Evolutionary conservation across 2,888 invertebrate species (phyloP), one percentile per base, ranked within the genome.

Genomic region (Dryocosmus kuriphilus): DNA sequence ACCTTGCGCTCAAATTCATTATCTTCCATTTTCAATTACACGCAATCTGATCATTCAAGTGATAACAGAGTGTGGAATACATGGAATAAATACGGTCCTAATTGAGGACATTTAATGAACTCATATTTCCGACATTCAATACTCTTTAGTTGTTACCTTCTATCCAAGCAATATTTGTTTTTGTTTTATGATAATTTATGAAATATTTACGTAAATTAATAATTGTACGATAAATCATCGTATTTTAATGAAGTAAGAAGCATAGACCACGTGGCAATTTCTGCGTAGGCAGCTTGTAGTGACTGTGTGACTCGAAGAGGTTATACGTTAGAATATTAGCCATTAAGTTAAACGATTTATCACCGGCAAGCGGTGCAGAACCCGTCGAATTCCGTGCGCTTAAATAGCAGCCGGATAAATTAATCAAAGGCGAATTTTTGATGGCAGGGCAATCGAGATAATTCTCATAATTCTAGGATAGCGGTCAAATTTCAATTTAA

Each of bases 371-470:
- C 67, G 24, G 46, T 51, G 30, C 27, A 51, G n/a, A 51, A 11
- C 51, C 51, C 51, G 71, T 46, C 51, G 46, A 71, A 71, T 55
- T 71, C 32, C 71, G 51, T 71, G 51, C 51, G n/a, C 71, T 51
- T 19, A n/a, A 71, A 71, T 71, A 71, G 71, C 71, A 71, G 81
- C 82, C 80, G 84, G 84, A 84, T 81, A 86, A 86, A 87, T 86
- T 87, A 86, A 87, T 87, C 86, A 87, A 86, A 86, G 81, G 82
- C 82, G 84, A 84, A 84, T 84, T 86, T 78, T 86, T 87, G 84
- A 86, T 87, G 81, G 85, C 78, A 82, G 85, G 85, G 85, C 83
- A 84, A 86, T 86, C 85, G 82, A 83, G 75, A 75, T 75, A 75
- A 75, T 75, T 75, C 41, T 75, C 46, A 75, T 75, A 41, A 75